Conservation (phyloP, 2,888 invertebrate genomes). For the Diarsia rubi region DNA sequence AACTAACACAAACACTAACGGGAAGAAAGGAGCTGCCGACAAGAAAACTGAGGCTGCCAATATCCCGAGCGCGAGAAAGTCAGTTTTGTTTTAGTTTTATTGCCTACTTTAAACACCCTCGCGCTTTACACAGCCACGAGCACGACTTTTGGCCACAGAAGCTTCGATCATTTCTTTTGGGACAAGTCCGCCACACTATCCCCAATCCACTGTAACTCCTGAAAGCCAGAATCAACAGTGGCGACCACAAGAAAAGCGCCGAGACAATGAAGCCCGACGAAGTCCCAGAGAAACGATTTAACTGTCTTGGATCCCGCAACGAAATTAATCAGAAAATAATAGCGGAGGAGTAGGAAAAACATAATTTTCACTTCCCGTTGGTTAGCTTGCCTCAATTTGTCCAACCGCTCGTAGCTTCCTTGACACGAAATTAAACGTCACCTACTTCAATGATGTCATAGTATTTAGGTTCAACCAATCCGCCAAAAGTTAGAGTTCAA, state of each 20-base stretch:
- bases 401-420: not conserved
- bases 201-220: too few species aligned
- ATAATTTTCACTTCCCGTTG: too few species aligned
- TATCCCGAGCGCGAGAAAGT: conserved; percentile 62
- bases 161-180: not conserved
- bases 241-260: too few species aligned
- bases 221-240: too few species aligned
- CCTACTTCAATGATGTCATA: too few species aligned
- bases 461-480: not conserved
- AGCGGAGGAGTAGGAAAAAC: too few species aligned
- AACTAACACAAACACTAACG: not conserved
- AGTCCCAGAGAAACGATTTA: too few species aligned
- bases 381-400: not conserved
- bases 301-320: too few species aligned
- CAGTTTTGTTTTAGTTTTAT: conserved; percentile 14
- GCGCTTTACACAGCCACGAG: not conserved
- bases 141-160: not conserved
- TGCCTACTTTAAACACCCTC: not conserved
- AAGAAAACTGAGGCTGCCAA: conserved; percentile 46
- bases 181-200: too few species aligned
- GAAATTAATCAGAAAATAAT: too few species aligned
- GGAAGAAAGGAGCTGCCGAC: conserved; percentile 22
- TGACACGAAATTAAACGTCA: not conserved
- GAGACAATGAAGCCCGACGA: too few species aligned
- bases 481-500: not conserved